A percentile compares a stretch with the other conserved stretches of the same genome.
These are phyloP conservation scores for Orthonyx spaldingii DNA, from an alignment of 2,113 vertebrate species.

Conservation along the genomic window DNA sequence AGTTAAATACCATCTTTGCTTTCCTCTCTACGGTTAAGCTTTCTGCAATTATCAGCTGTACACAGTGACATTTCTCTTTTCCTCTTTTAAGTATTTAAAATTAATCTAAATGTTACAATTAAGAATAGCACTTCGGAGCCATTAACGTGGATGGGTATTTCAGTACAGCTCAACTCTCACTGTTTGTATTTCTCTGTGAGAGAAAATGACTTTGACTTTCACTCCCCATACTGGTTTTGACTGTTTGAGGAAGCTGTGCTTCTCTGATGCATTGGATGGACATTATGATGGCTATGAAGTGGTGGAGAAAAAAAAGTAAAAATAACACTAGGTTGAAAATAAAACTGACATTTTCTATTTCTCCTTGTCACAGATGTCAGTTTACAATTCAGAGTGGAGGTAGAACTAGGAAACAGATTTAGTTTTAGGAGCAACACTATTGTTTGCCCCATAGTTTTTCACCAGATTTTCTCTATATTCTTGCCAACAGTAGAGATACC, in stretches of 20 bases:
- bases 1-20: background rate
- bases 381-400: background rate
- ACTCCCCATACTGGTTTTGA: background rate
- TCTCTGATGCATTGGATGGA: background rate
- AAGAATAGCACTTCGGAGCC: background rate
- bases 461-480: background rate
- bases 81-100: background rate
- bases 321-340: fast-evolving
- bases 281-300: background rate
- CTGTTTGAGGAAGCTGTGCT: background rate
- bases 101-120: background rate
- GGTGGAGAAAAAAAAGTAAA: background rate
- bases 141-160: background rate
- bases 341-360: background rate
- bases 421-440: background rate
- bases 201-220: background rate
- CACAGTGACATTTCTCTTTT: background rate
- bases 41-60: background rate
- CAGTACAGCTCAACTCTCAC: background rate
- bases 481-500: background rate
- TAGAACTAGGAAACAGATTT: background rate
- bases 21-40: background rate
- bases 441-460: background rate
- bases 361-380: background rate
- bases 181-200: background rate